Percentiles rank a stretch among this genome's conserved stretches.
phyloP scores from a whole-genome alignment of 1,140 invertebrate genomes.

The Drosophila ananassae region DNA sequence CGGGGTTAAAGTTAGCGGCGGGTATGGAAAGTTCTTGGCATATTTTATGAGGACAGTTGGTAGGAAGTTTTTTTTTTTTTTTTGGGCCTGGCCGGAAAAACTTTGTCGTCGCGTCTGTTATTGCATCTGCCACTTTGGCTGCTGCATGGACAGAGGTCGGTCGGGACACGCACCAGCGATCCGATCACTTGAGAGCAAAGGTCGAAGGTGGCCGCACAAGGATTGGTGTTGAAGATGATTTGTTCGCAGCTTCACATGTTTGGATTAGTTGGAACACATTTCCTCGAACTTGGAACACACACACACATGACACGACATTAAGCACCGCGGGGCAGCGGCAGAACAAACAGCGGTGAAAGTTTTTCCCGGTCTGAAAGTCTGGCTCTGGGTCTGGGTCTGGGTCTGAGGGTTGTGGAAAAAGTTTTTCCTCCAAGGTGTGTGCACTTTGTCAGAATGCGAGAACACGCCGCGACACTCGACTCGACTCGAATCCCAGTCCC shows the following conservation, averaged over 20 bases:
- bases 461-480: slow-evolving; percentile 7
- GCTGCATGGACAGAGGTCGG: slow-evolving; percentile 20
- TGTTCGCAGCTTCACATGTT: slow-evolving; percentile 28
- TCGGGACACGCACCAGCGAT: slow-evolving; percentile 18
- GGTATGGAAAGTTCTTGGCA: slow-evolving; percentile 72
- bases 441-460: slow-evolving; percentile 19
- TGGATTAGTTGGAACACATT: slow-evolving; percentile 20
- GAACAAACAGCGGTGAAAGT: slow-evolving; percentile 41
- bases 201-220: neutral
- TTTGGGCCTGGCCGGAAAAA: slow-evolving; percentile 29
- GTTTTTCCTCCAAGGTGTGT: slow-evolving; percentile 12
- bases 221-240: slow-evolving; percentile 22
- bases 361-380: neutral
- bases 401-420: slow-evolving; percentile 7
- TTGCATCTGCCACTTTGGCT: slow-evolving; percentile 24
- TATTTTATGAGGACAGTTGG: slow-evolving; percentile 70
- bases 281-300: neutral
- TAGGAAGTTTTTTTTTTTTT: no score
- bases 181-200: slow-evolving; percentile 22
- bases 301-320: neutral
- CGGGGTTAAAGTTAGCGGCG: slow-evolving; percentile 26
- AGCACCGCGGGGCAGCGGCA: neutral
- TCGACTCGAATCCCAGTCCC: neutral
- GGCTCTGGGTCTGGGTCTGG: neutral
- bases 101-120: slow-evolving; percentile 40